Conservation (phyloP, 2,113 vertebrate species). For the Stegastes partitus region DNA sequence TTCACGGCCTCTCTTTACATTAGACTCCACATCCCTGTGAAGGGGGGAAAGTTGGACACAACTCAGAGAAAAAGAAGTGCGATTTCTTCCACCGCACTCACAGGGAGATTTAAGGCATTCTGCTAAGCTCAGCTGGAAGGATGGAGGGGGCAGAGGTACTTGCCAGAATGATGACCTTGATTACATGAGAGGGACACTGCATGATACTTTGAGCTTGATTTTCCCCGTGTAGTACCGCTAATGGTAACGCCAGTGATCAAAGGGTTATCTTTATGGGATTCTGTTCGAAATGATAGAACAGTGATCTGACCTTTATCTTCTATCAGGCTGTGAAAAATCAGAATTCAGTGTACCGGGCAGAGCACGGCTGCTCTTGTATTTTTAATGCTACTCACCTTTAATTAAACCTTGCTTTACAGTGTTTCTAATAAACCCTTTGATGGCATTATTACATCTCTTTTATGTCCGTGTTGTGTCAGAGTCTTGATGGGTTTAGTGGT, state of each 20-base stretch:
- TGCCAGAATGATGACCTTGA: slow-evolving; percentile 52
- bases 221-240: slow-evolving; percentile 7
- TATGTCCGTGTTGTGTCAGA: slow-evolving; percentile 60
- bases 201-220: not conserved
- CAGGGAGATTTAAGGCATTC: slow-evolving; percentile 57
- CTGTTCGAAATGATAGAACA: slow-evolving; percentile 4
- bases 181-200: slow-evolving; percentile 45
- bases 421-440: slow-evolving; percentile 50
- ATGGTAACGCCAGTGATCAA: slow-evolving; percentile 23
- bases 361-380: slow-evolving; percentile 29
- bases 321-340: slow-evolving; percentile 25
- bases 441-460: slow-evolving; percentile 55
- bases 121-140: slow-evolving; percentile 61
- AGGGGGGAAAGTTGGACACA: slow-evolving; percentile 55
- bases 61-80: slow-evolving; percentile 51
- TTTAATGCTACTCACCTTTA: slow-evolving; percentile 56
- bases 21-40: slow-evolving; percentile 57
- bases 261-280: slow-evolving; percentile 17
- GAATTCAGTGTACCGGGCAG: not conserved
- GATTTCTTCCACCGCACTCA: slow-evolving; percentile 41
- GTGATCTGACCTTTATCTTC: slow-evolving; percentile 18
- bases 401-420: slow-evolving; percentile 60
- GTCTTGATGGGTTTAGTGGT: slow-evolving; percentile 69
- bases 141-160: slow-evolving; percentile 32
- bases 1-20: slow-evolving; percentile 68